phyloP scores from a whole-genome alignment of 2,888 invertebrate genomes.

The Spodoptera picta region DNA sequence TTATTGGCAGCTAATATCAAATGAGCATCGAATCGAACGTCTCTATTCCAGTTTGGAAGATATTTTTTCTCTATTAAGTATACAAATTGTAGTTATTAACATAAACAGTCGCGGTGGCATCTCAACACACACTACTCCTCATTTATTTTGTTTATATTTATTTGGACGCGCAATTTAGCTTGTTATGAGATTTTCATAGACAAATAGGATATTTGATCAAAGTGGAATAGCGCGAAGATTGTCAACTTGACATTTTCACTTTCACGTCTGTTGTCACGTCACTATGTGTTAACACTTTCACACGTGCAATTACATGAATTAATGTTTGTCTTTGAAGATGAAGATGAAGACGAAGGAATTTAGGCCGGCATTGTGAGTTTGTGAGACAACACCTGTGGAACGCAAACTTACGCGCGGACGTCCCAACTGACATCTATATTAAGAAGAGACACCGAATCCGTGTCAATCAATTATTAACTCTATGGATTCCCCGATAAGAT shows the following conservation, averaged over 20 bases:
- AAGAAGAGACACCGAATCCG: conserved; percentile 46
- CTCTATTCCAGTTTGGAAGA: conserved; percentile 56
- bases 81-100: conserved; percentile 58
- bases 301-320: too few relatives aligned
- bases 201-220: too few relatives aligned
- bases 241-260: too few relatives aligned
- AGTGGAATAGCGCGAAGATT: too few relatives aligned
- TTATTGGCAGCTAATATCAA: conserved; percentile 43
- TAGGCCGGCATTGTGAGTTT: conserved; percentile 63
- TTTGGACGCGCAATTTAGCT: conserved; percentile 13
- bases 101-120: conserved; percentile 56
- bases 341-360: conserved; percentile 57
- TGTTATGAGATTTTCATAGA: background rate
- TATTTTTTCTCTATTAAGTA: conserved; percentile 29
- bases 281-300: too few relatives aligned
- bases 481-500: conserved; percentile 57
- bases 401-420: conserved; percentile 71
- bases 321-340: conserved; percentile 14
- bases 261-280: too few relatives aligned
- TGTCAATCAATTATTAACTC: conserved; percentile 63
- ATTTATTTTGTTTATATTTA: conserved; percentile 36
- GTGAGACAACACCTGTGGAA: conserved; percentile 76
- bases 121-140: conserved; percentile 45
- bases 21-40: conserved; percentile 46
- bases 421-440: conserved; percentile 78